These are phyloP conservation scores for Scrobipalpa atriplicella DNA, from an alignment of 2,888 invertebrate genomes.

Conservation along the genomic window DNA sequence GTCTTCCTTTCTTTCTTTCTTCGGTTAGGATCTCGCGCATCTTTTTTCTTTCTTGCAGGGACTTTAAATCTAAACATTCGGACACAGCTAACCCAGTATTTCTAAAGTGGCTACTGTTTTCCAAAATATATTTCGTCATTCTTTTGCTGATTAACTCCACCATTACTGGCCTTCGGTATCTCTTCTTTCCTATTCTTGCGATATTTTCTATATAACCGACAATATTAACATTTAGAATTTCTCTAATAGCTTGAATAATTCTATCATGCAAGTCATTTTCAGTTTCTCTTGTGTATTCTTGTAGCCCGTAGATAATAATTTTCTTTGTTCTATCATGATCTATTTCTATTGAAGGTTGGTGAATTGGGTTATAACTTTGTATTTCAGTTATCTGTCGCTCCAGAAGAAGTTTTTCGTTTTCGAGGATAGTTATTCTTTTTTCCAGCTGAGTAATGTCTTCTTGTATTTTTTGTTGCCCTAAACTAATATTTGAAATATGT, in stretches of 20 bases:
- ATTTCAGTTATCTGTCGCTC: neutral
- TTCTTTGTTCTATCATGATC: constrained; percentile 7
- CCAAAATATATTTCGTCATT: neutral
- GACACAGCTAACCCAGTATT: neutral
- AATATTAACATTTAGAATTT: neutral
- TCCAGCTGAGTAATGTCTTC: neutral
- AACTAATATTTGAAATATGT: neutral
- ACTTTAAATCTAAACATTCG: neutral
- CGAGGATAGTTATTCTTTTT: neutral
- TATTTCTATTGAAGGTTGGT: neutral
- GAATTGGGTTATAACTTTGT: neutral
- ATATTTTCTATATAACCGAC: constrained; percentile 3
- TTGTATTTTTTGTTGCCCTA: neutral
- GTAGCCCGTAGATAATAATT: constrained; percentile 10
- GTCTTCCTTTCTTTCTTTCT: constrained; percentile 2
- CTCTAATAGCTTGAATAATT: neutral
- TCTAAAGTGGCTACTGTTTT: neutral
- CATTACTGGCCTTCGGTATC: constrained; percentile 5
- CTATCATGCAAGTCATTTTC: constrained; percentile 28
- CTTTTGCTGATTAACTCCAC: constrained; percentile 8
- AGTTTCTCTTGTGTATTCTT: neutral
- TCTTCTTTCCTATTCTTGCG: constrained; percentile 4
- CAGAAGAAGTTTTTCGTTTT: neutral
- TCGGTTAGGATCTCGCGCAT: neutral
- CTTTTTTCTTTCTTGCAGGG: neutral